Base-by-base conservation (phyloP, 1,140 invertebrate species). In the Magallana gigas region DNA sequence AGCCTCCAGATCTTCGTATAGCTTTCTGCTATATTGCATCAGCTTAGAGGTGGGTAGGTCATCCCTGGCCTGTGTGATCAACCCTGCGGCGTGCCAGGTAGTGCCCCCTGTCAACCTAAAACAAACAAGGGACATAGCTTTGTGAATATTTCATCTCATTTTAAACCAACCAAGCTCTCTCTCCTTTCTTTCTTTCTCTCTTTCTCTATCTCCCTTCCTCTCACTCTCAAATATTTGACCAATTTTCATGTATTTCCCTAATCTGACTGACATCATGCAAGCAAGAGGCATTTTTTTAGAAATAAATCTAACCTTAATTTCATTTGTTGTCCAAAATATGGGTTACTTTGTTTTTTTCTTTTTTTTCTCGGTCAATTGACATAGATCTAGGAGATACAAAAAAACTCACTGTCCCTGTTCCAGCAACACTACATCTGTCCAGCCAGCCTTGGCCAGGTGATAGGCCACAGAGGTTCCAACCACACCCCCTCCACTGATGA, bases 391-490 rank as follows among this genome's bases (percentile, higher is more conserved):
- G 5, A 48, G 36, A 2, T 4, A 48, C 36, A 0, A 48, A 64
- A 76, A 3, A 29, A 90, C 92, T 93, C 93, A 96, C 96, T 95
- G 96, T 92, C 96, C 97, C 94, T 97, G 97, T 93, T 99, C 98
- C 85, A 99, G 94, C 0, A 99, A 93, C 81, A 99, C 95, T 16
- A 98, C 98, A 88, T 98, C 96, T 60, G 95, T 95, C 96, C 97
- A 97, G 85, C 98, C 98, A 91, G 95, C 95, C 92, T 97, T 95
- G 8, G 97, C 97, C 64, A 99, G 95, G 95, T 99, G 98, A 95
- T 99, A 99, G 8, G 98, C 98, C 5, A 99, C 97, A 23, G 98
- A 98, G 58, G 97, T 97, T 16, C 98, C 99, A 95, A 98, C 97
- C 57, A 99, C 96, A 80, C 99, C 99, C 62, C 98, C 98, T 23